Conservation (phyloP, 2,113 vertebrate species). For the Bubo scandiacus region DNA sequence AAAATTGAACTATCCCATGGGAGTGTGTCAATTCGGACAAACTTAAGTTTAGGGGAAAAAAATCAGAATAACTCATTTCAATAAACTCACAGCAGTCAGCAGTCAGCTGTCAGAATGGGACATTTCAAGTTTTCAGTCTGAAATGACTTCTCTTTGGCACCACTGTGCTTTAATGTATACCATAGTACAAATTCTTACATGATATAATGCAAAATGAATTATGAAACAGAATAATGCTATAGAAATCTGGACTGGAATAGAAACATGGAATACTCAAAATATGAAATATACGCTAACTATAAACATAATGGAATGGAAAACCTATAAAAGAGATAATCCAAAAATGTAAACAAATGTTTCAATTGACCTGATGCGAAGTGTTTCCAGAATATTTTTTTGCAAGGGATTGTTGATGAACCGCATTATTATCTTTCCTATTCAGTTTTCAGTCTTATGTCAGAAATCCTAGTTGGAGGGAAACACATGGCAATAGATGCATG, state of each 20-base stretch:
- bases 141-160: conserved; percentile 18
- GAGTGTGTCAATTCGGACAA: not conserved
- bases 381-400: not conserved
- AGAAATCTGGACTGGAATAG: not conserved
- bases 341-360: not conserved
- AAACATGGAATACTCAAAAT: not conserved
- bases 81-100: not conserved
- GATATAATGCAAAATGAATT: not conserved
- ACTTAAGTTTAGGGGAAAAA: not conserved
- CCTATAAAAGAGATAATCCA: not conserved
- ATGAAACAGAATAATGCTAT: not conserved
- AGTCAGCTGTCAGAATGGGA: conserved; percentile 34
- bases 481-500: not conserved
- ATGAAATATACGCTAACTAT: not conserved
- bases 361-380: not conserved
- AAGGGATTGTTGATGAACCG: not conserved
- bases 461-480: not conserved
- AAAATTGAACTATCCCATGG: not conserved
- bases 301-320: not conserved
- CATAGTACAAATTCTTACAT: not conserved
- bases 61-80: not conserved
- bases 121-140: not conserved
- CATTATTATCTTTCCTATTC: not conserved
- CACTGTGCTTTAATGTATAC: not conserved
- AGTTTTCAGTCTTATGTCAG: not conserved